Evolutionary conservation across 2,113 vertebrate species (phyloP), one percentile per base, ranked within the genome.

Genomic region (Dipodomys stephensi): DNA sequence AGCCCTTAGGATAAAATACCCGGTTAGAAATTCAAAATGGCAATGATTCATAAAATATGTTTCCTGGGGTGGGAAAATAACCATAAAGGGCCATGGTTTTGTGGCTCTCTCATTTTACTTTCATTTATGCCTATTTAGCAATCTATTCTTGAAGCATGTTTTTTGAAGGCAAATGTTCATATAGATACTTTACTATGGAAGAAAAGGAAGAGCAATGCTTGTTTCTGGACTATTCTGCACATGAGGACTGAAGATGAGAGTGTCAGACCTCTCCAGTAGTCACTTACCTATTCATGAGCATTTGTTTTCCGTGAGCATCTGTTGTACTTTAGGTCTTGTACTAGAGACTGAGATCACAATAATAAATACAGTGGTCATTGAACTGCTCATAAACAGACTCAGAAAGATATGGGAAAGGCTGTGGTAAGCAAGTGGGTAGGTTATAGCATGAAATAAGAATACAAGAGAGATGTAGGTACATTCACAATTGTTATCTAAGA

Each of bases 11-110:
- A 88, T 13, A 96, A 62, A 94, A 83, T 80, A 91, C 27, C 60
- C 7, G 39, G 8, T 15, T 82, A 90, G 65, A 94, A 77, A 92
- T 93, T 57, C 88, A 92, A 91, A 95, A 80, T 83, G 93, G 81
- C 85, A 96, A 83, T 92, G 90, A 94, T 91, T 94, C 93, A 80
- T 96, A 95, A 92, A 94, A 96, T 81, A 25, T 32, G 27, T 93
- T 96, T 95, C 73, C 88, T 79, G 0, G 53, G 53, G 39, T 39
- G 39, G 53, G 53, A 57, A 57, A 57, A 57, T 15, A 57, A 16
- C 53, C 62, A 53, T 73, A 93, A 64, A 95, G 83, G 44, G 7
- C 53, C 23, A 39, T 62, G 19, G 77, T 83, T 96, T 92, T 71
- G 2, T 57, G 32, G 78, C 83, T 57, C 7, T 65, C 44, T 93